These are phyloP conservation scores for Microcebus lehilahytsara DNA, from an alignment of 2,113 vertebrate genomes.

Conservation along the genomic window DNA sequence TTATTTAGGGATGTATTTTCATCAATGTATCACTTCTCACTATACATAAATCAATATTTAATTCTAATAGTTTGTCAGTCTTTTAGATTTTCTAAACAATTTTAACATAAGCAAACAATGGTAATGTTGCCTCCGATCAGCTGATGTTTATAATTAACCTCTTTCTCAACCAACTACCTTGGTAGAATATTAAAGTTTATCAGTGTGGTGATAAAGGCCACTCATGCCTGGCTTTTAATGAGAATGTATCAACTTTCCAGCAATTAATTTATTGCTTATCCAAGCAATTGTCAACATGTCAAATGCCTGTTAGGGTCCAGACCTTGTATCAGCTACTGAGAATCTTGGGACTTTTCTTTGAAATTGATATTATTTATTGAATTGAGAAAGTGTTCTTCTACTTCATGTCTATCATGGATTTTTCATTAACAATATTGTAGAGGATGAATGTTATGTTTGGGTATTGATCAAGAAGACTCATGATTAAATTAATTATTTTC, in stretches of 20 bases:
- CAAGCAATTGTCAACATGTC: neutral
- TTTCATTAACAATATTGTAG: neutral
- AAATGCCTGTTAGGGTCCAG: neutral
- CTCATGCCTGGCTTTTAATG: neutral
- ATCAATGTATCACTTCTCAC: neutral
- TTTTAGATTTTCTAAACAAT: neutral
- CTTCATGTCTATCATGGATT: neutral
- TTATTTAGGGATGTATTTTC: neutral
- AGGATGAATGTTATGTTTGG: neutral
- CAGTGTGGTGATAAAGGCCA: neutral
- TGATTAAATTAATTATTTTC: neutral
- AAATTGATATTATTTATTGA: neutral
- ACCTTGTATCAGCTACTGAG: neutral
- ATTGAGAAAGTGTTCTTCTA: neutral
- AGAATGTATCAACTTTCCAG: too few species aligned
- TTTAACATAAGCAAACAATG: neutral
- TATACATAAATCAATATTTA: neutral
- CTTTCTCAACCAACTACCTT: neutral
- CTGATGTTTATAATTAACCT: neutral
- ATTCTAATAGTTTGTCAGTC: neutral
- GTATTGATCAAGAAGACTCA: neutral
- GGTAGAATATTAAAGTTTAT: neutral
- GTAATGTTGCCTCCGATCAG: neutral
- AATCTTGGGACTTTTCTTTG: neutral
- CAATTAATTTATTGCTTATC: neutral